Evolutionary conservation across 2,888 invertebrate species (phyloP), one percentile per base, ranked within the genome.

Genomic region (Oxyteleia sp.): DNA sequence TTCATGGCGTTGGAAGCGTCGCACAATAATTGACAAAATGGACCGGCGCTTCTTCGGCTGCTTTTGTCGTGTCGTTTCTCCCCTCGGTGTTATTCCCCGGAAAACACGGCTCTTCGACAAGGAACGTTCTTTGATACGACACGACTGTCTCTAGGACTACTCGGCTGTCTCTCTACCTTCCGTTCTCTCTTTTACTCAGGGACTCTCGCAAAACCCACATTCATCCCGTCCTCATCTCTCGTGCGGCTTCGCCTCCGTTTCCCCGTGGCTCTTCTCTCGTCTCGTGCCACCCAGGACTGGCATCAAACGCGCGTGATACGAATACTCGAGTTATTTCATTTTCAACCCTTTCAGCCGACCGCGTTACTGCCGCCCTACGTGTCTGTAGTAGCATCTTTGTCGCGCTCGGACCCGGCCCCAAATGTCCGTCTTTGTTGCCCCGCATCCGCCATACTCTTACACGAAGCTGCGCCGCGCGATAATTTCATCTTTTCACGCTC

Each of bases 291-390:
- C 82, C 69, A 53, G 45, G 38, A 49, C 84, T 69, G 76, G 71
- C 83, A 72, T 84, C 85, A 85, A 47, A 69, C 81, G 88, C 86
- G 88, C 91, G 91, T 91, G 90, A 89, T 87, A 84, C 86, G 90
- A 90, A 90, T 91, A 85, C 85, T 79, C 81, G 88, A 91, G 88
- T 89, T 89, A 89, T 90, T 90, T 90, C 89, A 89, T 90, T 90
- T 89, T 86, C 89, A 90, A 90, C 89, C 91, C 88, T 89, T 90
- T 87, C 90, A 81, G 86, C 64, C 80, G 57, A 78, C 72, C 82
- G 51, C 76, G 82, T 29, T 74, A 82, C 64, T 66, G 47, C 71
- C 72, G 66, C 82, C 71, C 75, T 83, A 61, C 79, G 85, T 76
- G 68, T 64, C 41, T 53, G 20, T 41, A 29, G 47, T 15, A 41